Percentiles rank a stretch among this genome's conserved stretches.
Conservation (phyloP, 2,888 invertebrate genomes). For the Eristalis pertinax region DNA sequence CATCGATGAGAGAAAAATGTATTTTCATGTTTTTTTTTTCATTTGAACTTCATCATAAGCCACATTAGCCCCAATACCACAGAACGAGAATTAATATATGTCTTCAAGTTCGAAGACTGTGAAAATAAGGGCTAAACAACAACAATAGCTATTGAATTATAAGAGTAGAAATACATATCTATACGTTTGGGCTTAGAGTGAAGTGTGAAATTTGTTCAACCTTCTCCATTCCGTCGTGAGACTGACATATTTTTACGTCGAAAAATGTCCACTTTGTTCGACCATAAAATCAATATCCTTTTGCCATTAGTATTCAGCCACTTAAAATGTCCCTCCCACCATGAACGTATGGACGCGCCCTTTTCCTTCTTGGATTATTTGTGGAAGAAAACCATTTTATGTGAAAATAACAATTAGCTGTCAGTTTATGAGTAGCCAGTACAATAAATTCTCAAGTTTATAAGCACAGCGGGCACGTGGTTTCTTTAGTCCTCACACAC, state of each 20-base stretch:
- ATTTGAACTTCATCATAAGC: background rate
- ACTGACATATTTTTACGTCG: background rate
- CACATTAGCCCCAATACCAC: background rate
- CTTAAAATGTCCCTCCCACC: background rate
- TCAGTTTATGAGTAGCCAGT: background rate
- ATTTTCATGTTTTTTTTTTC: background rate
- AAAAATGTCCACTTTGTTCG: background rate
- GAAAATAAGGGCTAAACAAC: background rate
- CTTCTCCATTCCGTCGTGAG: background rate
- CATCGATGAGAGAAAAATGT: background rate
- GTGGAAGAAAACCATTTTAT: background rate
- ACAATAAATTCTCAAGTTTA: background rate
- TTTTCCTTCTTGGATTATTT: background rate
- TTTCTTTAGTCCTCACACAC: background rate
- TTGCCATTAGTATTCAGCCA: background rate
- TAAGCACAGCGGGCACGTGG: background rate
- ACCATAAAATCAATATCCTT: background rate
- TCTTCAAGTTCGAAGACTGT: background rate
- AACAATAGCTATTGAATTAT: background rate
- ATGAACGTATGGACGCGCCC: background rate
- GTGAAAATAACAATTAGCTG: background rate
- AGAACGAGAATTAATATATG: background rate
- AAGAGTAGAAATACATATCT: background rate
- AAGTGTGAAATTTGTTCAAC: background rate
- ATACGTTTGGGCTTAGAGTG: background rate